These are phyloP conservation scores for Apostichopus parvimensis DNA, from an alignment of 35 echinoderm and acorn worm genomes.

Conservation along the genomic window DNA sequence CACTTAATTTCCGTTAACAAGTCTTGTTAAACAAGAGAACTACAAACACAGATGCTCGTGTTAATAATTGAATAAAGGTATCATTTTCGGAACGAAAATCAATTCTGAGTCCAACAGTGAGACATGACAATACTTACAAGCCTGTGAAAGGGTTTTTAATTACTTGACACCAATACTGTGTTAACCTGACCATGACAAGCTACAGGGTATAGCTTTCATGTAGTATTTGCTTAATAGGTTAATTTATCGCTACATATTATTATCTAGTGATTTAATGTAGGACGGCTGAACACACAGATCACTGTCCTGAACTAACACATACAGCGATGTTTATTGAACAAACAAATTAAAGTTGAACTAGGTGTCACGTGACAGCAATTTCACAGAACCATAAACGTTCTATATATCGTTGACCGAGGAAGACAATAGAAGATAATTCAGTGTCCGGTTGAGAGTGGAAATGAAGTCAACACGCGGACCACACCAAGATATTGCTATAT, in stretches of 20 bases:
- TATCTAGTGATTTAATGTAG: neutral
- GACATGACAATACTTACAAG: slow-evolving; percentile 28
- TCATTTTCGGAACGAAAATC: slow-evolving; percentile 18
- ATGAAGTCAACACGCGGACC: too few relatives aligned
- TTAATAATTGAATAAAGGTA: slow-evolving; percentile 14
- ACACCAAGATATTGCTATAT: too few relatives aligned
- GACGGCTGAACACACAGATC: slow-evolving; percentile 2
- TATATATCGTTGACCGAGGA: too few relatives aligned
- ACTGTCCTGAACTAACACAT: neutral
- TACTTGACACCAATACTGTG: slow-evolving; percentile 15
- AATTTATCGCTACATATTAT: neutral
- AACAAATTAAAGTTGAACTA: neutral
- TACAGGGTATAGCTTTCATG: neutral
- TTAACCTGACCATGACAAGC: neutral
- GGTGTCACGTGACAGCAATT: slow-evolving; percentile 6
- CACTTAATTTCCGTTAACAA: neutral
- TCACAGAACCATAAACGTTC: neutral
- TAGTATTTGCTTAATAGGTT: neutral
- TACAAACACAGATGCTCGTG: slow-evolving; percentile 30
- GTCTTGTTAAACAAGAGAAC: slow-evolving; percentile 35
- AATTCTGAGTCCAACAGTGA: slow-evolving; percentile 19
- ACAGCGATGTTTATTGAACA: neutral
- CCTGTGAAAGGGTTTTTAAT: slow-evolving; percentile 22
- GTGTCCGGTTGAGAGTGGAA: too few relatives aligned
- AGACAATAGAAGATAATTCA: too few relatives aligned